Percentiles rank a stretch among this genome's conserved stretches.
Evolutionary conservation across 2,797 vertebrate genomes (phyloP).

Genomic region (Sebastes kiyomatsui): DNA sequence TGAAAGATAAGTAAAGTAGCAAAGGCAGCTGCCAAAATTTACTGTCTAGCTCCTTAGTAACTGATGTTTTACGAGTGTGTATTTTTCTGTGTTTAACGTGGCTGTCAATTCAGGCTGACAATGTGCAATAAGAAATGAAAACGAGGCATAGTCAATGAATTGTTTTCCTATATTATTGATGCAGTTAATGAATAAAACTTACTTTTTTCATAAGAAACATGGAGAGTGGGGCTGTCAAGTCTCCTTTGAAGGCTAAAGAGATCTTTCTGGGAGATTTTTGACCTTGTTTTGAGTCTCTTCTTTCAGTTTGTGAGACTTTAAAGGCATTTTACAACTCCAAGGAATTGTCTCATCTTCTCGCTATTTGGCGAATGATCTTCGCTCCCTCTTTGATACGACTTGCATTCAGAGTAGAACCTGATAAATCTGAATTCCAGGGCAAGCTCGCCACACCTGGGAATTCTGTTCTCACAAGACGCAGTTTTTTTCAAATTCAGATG

Average conservation of each 20-base stretch:
- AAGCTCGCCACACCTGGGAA: constrained; percentile 64
- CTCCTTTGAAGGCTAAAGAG: constrained; percentile 5
- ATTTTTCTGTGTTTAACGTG: constrained; percentile 5
- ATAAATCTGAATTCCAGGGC: constrained; percentile 72
- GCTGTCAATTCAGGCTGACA: constrained; percentile 19
- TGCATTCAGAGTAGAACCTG: constrained; percentile 52
- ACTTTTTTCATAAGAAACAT: background rate
- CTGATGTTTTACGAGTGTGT: constrained; percentile 6
- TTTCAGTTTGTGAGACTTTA: constrained; percentile 24
- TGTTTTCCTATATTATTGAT: constrained; percentile 1
- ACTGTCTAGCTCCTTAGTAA: background rate
- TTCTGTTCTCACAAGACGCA: constrained; percentile 49
- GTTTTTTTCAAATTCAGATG: constrained; percentile 50
- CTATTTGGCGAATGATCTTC: constrained; percentile 55
- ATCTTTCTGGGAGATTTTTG: constrained; percentile 13
- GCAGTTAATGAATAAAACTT: background rate
- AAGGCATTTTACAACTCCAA: constrained; percentile 29
- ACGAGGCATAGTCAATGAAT: background rate
- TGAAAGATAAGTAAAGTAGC: constrained; percentile 6
- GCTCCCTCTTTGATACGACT: constrained; percentile 53
- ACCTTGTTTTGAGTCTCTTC: constrained; percentile 32
- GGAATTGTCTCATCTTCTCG: constrained; percentile 44
- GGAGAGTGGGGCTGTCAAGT: background rate
- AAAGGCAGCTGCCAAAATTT: constrained; percentile 14
- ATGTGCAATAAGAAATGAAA: background rate